phyloP scores from a whole-genome alignment of 2,797 vertebrate species.

The Siniperca obscura region DNA sequence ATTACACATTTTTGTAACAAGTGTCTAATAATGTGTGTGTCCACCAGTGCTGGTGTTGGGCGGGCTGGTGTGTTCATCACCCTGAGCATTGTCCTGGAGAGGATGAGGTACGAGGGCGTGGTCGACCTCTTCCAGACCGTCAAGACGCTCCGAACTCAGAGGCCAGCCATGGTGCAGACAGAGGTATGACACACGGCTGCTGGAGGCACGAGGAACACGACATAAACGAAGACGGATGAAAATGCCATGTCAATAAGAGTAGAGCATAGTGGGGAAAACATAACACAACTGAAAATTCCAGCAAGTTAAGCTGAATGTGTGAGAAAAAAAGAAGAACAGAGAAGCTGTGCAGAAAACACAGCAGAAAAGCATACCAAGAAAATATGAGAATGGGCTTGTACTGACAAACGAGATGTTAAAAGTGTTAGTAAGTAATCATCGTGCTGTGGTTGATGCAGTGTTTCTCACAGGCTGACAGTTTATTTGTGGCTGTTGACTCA shows the following conservation, averaged over 20 bases:
- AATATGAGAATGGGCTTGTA: too few relatives aligned
- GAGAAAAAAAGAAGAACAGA: neutral
- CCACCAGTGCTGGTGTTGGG: slow-evolving; percentile 93
- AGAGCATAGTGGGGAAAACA: too few relatives aligned
- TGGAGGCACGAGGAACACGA: neutral
- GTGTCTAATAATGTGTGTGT: slow-evolving; percentile 34
- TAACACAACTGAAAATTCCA: neutral
- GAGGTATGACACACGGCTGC: slow-evolving; percentile 85
- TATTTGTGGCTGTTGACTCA: too few relatives aligned
- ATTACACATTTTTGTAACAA: neutral
- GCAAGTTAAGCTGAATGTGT: neutral
- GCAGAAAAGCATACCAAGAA: neutral
- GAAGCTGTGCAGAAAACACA: neutral
- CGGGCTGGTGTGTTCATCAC: slow-evolving; percentile 97
- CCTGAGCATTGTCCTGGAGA: slow-evolving; percentile 95
- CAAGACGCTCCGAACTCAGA: slow-evolving; percentile 95
- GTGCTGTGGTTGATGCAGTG: too few relatives aligned
- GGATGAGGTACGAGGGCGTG: slow-evolving; percentile 96
- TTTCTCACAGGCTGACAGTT: too few relatives aligned
- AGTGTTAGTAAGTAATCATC: too few relatives aligned
- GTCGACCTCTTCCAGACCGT: slow-evolving; percentile 98
- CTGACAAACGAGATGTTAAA: too few relatives aligned
- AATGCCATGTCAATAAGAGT: neutral
- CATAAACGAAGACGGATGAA: too few relatives aligned
- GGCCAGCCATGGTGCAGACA: slow-evolving; percentile 98